Conservation (phyloP, 2,888 invertebrate species). For the Drosophila picticornis region DNA sequence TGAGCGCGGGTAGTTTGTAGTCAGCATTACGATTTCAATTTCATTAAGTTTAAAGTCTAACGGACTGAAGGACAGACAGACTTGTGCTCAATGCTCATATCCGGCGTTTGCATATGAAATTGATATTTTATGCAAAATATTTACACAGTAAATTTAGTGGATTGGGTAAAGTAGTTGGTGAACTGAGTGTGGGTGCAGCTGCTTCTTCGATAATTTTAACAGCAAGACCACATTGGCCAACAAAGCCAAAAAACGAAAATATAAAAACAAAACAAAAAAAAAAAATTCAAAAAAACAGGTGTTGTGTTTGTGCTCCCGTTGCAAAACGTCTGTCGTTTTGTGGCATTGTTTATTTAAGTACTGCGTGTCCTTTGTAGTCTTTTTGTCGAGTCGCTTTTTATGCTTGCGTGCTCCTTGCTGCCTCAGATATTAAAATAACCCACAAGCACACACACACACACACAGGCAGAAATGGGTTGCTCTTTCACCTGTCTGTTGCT, state of each 20-base stretch:
- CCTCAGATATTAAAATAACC: conserved; percentile 44
- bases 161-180: background rate
- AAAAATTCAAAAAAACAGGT: background rate
- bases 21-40: conserved; percentile 61
- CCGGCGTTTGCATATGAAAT: conserved; percentile 67
- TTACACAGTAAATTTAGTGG: conserved; percentile 35
- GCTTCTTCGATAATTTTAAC: conserved; percentile 65
- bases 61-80: conserved; percentile 13
- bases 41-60: conserved; percentile 60
- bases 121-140: conserved; percentile 81
- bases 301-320: conserved; percentile 21
- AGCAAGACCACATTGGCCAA: conserved; percentile 17
- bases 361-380: conserved; percentile 42
- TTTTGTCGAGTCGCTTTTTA: conserved; percentile 52
- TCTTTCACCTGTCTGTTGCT: conserved; percentile 37
- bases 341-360: conserved; percentile 73
- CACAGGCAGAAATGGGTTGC: conserved; percentile 10
- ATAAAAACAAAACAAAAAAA: background rate
- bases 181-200: conserved; percentile 29
- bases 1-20: background rate
- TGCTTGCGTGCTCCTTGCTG: conserved; percentile 46
- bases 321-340: conserved; percentile 63
- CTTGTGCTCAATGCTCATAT: conserved; percentile 59
- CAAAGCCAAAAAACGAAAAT: background rate
- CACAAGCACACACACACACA: conserved; percentile 5